Evolutionary conservation across 2,888 invertebrate species (phyloP).

Genomic region (Clitarchus hookeri): DNA sequence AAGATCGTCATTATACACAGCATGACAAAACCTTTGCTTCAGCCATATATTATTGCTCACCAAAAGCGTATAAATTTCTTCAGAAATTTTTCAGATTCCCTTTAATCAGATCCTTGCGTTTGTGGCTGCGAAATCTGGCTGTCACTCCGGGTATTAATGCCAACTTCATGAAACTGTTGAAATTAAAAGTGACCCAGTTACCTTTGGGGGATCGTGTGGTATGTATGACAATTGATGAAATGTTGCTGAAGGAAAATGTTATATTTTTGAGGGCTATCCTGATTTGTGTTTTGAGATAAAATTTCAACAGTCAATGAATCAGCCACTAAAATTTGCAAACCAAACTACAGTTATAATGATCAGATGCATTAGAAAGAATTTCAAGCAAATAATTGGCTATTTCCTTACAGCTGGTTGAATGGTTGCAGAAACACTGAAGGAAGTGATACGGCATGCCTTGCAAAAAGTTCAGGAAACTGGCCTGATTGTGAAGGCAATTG

Average conservation of each 20-base stretch:
- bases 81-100: not conserved
- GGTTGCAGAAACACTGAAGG: not conserved
- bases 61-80: not conserved
- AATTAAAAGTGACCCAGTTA: too few relatives aligned
- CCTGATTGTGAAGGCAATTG: not conserved
- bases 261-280: not conserved
- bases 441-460: too few relatives aligned
- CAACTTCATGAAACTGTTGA: too few relatives aligned
- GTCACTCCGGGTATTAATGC: not conserved
- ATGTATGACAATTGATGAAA: not conserved
- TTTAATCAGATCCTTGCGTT: not conserved
- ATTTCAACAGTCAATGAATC: not conserved
- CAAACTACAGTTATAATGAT: not conserved
- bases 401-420: not conserved
- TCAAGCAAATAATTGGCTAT: not conserved
- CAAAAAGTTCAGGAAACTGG: not conserved
- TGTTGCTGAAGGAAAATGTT: not conserved
- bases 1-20: not conserved
- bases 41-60: not conserved
- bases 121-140: not conserved
- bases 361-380: not conserved
- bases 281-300: not conserved
- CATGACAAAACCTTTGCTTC: not conserved
- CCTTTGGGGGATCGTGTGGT: not conserved
- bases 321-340: too few relatives aligned